Percentiles rank a stretch among this genome's conserved stretches.
phyloP scores from a whole-genome alignment of 2,888 invertebrate genomes.

The Allygus modestus region DNA sequence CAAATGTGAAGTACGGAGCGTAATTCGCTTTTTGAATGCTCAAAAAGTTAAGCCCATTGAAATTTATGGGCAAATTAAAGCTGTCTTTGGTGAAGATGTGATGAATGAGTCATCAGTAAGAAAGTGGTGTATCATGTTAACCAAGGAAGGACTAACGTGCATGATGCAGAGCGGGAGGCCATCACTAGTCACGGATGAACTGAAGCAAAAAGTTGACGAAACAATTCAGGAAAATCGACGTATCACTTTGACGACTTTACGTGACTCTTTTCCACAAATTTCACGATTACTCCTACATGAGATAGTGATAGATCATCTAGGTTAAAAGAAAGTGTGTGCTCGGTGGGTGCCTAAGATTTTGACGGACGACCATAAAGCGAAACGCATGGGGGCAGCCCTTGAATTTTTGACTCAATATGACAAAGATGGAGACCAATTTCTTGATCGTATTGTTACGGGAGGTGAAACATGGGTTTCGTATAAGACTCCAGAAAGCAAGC shows the following conservation, averaged over 20 bases:
- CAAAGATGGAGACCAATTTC: slow-evolving; percentile 46
- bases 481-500: slow-evolving; percentile 66
- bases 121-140: slow-evolving; percentile 52
- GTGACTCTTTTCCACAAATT: slow-evolving; percentile 43
- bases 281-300: slow-evolving; percentile 43
- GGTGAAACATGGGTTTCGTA: slow-evolving; percentile 68
- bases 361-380: slow-evolving; percentile 5
- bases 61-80: slow-evolving; percentile 44
- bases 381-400: slow-evolving; percentile 42
- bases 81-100: slow-evolving; percentile 50
- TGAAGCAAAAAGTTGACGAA: slow-evolving; percentile 5
- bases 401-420: slow-evolving; percentile 50
- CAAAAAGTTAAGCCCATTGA: slow-evolving; percentile 43
- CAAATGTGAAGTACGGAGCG: slow-evolving; percentile 44
- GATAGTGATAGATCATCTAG: slow-evolving; percentile 7
- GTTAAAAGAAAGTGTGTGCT: slow-evolving; percentile 51
- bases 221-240: slow-evolving; percentile 34
- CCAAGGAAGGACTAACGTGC: slow-evolving; percentile 34
- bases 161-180: slow-evolving; percentile 31
- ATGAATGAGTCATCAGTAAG: slow-evolving; percentile 51
- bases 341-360: slow-evolving; percentile 46
- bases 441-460: slow-evolving; percentile 67
- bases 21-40: slow-evolving; percentile 57
- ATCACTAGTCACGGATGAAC: slow-evolving; percentile 29
- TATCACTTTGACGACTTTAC: background rate